Conservation (phyloP, 2,797 vertebrate species). For the Dromococcyx pavoninus region DNA sequence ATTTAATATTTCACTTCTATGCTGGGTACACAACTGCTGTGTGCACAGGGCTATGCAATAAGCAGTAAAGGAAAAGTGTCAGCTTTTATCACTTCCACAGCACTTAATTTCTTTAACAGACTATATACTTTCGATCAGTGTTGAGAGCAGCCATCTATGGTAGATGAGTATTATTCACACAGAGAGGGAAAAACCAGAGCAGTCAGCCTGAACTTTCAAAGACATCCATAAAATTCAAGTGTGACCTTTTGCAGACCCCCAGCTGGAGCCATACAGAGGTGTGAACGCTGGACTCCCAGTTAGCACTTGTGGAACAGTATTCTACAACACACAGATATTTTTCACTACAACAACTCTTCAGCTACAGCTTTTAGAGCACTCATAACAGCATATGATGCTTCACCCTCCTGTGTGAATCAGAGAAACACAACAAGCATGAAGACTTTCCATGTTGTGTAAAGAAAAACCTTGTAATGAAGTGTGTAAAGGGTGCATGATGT, state of each 20-base stretch:
- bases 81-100: background rate
- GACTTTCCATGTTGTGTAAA: slow-evolving; percentile 11
- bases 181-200: background rate
- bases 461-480: slow-evolving; percentile 56
- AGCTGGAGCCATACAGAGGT: background rate
- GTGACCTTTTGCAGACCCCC: background rate
- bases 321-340: background rate
- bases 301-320: background rate
- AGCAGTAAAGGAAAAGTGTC: background rate
- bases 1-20: background rate
- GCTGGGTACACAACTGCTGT: background rate
- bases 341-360: background rate
- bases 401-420: background rate
- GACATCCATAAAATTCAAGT: background rate
- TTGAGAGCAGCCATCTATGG: background rate
- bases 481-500: slow-evolving; percentile 16
- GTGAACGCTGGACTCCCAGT: background rate
- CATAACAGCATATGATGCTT: background rate
- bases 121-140: background rate
- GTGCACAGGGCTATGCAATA: background rate
- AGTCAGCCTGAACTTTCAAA: background rate
- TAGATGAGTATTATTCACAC: background rate
- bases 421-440: background rate
- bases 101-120: background rate
- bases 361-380: background rate